Evolutionary conservation across 2,888 invertebrate genomes (phyloP), one percentile per base, ranked within the genome.

Genomic region (Mythimna loreyi): DNA sequence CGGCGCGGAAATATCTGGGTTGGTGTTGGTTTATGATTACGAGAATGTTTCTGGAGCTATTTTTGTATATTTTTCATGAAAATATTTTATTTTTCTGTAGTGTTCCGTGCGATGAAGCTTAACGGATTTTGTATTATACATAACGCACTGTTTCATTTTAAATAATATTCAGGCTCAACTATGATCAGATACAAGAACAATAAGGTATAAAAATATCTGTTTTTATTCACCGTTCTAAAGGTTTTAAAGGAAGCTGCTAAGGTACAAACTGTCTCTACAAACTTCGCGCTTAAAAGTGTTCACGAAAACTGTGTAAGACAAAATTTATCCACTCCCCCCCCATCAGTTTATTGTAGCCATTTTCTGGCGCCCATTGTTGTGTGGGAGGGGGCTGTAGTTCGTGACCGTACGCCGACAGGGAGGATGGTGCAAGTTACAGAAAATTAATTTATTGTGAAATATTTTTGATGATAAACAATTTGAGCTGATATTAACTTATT

Each of bases 271-370:
- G n/a, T 56, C 16, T 53, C 64, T 62, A 43, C 57, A 80, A 67
- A 66, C 60, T 81, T 81, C 57, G 25, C 33, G 66, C 68, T 79
- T 74, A 75, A 78, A 77, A 84, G 68, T 84, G 61, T 78, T 74
- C 72, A 71, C 77, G 71, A 79, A 81, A 75, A 74, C 65, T 69
- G 66, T 70, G 82, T 74, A 85, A 88, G 85, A 87, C 84, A 86
- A 87, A 88, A 87, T 89, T 84, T 86, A 87, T 85, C 84, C 86
- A 71, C 60, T 67, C 47, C 58, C 53, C 67, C 74, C 79, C 85
- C 81, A 76, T 67, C 85, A 77, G 84, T 90, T 90, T 90, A 90
- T 89, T 88, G 88, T 88, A 86, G 86, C 87, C 82, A 87, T 89
- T 87, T 86, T 87, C 87, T 85, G 83, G 83, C 86, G 84, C 85